These are phyloP conservation scores for Cichlasoma orientale DNA, from an alignment of 2,797 vertebrate species.

Conservation along the genomic window DNA sequence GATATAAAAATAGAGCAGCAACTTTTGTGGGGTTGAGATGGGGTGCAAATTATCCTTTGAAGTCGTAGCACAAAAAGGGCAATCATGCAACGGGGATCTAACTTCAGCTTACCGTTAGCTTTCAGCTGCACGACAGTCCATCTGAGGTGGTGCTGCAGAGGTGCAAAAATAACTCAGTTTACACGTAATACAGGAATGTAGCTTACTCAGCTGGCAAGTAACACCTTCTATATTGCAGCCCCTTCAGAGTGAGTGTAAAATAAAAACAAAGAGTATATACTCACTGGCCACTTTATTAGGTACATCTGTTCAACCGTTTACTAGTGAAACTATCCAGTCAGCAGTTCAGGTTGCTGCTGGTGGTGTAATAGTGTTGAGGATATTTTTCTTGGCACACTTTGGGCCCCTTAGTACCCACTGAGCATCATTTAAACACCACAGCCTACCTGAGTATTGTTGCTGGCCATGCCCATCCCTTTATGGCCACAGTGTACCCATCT, in stretches of 20 bases:
- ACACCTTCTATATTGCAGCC: neutral
- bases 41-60: neutral
- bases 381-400: too few relatives aligned
- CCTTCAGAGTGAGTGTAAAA: neutral
- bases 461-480: too few relatives aligned
- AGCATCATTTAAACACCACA: too few relatives aligned
- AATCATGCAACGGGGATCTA: neutral
- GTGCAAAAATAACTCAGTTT: neutral
- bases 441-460: too few relatives aligned
- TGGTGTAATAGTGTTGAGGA: too few relatives aligned
- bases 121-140: neutral
- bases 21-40: neutral
- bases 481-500: too few relatives aligned
- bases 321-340: neutral
- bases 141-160: neutral
- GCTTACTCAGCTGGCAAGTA: neutral
- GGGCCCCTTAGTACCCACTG: too few relatives aligned
- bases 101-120: neutral
- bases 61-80: neutral
- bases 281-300: neutral
- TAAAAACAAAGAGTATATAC: neutral
- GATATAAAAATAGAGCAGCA: conserved; percentile 9
- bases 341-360: too few relatives aligned
- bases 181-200: neutral
- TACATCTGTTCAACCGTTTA: neutral